These are phyloP conservation scores for Stratiolaelaps scimitus DNA, from an alignment of 1,140 invertebrate genomes.

Conservation along the genomic window DNA sequence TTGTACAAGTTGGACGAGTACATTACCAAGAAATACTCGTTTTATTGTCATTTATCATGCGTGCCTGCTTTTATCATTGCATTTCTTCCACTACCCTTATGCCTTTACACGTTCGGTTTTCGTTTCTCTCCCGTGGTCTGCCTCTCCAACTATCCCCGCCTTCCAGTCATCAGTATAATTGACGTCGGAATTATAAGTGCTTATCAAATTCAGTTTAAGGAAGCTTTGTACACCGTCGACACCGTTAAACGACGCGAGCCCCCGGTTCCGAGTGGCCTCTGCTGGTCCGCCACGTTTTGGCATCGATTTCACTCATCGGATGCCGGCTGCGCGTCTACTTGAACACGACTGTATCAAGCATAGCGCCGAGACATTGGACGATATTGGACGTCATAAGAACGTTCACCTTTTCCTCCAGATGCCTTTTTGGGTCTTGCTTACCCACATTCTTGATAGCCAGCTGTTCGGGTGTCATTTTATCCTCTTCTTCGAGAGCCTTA, in stretches of 20 bases:
- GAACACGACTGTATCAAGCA: conserved; percentile 95
- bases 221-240: conserved; percentile 1
- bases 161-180: too few relatives aligned
- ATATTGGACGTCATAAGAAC: conserved; percentile 95
- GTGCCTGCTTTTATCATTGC: too few relatives aligned
- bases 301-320: neutral
- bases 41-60: too few relatives aligned
- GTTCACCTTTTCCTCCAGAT: conserved; percentile 97
- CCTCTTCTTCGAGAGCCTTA: conserved; percentile 96
- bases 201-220: neutral
- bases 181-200: neutral
- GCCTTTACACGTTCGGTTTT: too few relatives aligned
- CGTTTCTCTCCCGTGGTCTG: too few relatives aligned
- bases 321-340: conserved; percentile 48
- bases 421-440: conserved; percentile 98
- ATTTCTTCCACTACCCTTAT: too few relatives aligned
- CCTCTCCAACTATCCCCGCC: too few relatives aligned
- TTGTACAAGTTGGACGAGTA: too few relatives aligned
- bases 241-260: neutral
- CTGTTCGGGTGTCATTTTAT: conserved; percentile 99
- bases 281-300: neutral
- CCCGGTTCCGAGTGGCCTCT: neutral
- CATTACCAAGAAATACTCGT: too few relatives aligned
- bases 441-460: conserved; percentile 99
- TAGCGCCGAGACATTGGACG: conserved; percentile 93